A percentile compares a stretch with the other conserved stretches of the same genome.
phyloP scores from a whole-genome alignment of 2,888 invertebrate genomes.

The Odontocolon sp. region DNA sequence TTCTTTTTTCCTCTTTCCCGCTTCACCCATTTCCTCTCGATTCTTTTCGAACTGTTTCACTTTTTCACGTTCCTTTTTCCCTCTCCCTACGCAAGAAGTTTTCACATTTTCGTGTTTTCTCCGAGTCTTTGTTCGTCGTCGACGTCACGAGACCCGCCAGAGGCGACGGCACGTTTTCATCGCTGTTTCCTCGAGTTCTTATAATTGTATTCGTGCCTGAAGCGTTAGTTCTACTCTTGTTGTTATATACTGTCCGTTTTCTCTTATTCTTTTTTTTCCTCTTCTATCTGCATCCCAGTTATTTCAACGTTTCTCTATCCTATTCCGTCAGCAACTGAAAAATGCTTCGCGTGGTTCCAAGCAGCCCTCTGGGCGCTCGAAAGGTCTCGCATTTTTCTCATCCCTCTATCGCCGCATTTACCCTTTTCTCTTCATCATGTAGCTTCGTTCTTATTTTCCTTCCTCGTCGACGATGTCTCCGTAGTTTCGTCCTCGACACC shows the following conservation, averaged over 20 bases:
- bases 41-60: conserved; percentile 38
- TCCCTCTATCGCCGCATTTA: neutral
- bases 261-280: conserved; percentile 2
- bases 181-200: conserved; percentile 50
- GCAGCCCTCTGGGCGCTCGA: neutral
- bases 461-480: conserved; percentile 28
- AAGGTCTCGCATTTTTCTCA: conserved; percentile 8
- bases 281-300: neutral
- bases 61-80: conserved; percentile 27
- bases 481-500: conserved; percentile 60
- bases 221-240: conserved; percentile 31
- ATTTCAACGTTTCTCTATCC: neutral
- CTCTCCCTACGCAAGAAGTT: conserved; percentile 33
- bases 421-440: no score
- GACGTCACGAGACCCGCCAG: conserved; percentile 3
- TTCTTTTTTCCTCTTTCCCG: conserved; percentile 1
- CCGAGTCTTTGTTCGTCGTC: conserved; percentile 44
- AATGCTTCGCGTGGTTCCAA: conserved; percentile 14
- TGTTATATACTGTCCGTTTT: conserved; percentile 13
- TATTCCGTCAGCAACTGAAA: no score
- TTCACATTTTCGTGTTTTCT: conserved; percentile 47
- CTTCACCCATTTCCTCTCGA: conserved; percentile 30
- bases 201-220: conserved; percentile 57
- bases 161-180: conserved; percentile 41
- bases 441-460: neutral